Evolutionary conservation across 2,797 vertebrate species (phyloP).

Genomic region (Mergus octosetaceus): DNA sequence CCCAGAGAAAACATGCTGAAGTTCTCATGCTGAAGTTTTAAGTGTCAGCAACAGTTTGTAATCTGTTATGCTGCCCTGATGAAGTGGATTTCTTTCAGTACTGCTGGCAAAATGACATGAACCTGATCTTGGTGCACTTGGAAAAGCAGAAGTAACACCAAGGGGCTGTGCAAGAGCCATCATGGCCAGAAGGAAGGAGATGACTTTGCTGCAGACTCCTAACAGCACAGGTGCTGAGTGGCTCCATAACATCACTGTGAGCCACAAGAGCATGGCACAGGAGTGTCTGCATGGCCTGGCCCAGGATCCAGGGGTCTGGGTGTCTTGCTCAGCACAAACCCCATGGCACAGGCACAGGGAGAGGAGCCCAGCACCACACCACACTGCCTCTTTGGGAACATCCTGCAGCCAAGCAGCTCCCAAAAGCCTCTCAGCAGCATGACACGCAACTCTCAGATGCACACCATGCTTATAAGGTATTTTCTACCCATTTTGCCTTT

Average conservation of each 20-base stretch:
- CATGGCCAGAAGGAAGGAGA: background rate
- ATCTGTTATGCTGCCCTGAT: background rate
- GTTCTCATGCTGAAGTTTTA: background rate
- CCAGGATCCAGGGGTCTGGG: no score
- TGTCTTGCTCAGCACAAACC: background rate
- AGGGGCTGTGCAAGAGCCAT: background rate
- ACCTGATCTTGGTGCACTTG: background rate
- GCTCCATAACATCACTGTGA: background rate
- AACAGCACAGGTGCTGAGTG: background rate
- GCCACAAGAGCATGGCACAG: background rate
- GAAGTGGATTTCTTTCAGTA: background rate
- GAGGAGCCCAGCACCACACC: background rate
- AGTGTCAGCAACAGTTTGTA: background rate
- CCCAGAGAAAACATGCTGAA: background rate
- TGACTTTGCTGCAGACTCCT: background rate
- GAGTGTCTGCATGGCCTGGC: background rate
- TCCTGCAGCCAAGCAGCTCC: no score
- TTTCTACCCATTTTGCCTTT: background rate
- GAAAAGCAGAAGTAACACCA: background rate
- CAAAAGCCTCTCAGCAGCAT: background rate
- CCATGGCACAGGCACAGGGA: background rate
- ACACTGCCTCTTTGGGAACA: background rate
- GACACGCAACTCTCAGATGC: background rate
- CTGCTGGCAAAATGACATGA: background rate
- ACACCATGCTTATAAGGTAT: background rate